Evolutionary conservation across 2,888 invertebrate genomes (phyloP), one percentile per base, ranked within the genome.

Genomic region (Chydorus sphaericus): DNA sequence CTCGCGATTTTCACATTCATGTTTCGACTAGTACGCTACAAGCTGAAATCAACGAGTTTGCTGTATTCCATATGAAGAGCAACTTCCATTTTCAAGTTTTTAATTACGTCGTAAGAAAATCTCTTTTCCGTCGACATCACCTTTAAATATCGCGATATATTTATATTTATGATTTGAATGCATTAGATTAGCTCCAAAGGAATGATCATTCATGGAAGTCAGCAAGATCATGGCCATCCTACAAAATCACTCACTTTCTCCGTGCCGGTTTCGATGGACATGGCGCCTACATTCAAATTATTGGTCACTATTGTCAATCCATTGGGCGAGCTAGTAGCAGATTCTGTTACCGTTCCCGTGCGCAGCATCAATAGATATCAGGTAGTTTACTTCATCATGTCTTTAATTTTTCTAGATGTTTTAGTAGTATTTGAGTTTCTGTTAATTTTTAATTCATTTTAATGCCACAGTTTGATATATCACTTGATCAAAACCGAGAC

Each of bases 401-500:
- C 16, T 44, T 8, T 26, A 26, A 2, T 16, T 26, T 23, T 26
- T 14, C 11, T 26, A 44, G 1, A 23, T 26, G 4, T 18, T 3
- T 44, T 10, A 33, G 29, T 28, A 3, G 11, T 14, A 49, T 3
- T 10, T 29, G 30, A 49, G 29, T n/a, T n/a, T n/a, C n/a, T n/a
- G n/a, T n/a, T n/a, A n/a, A n/a, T n/a, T n/a, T 76, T 33, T 33
- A 33, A 33, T 33, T 33, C 8, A 14, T 26, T 11, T 16, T 44
- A 8, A 2, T 44, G 23, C 14, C 33, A 44, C 62, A 75, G 71
- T 71, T 75, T 38, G 65, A 65, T 52, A 64, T 76, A 29, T 64
- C 65, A 30, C 65, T 78, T n/a, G 77, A 76, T 64, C 69, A 71
- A 51, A 72, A 73, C 16, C 77, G 77, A 64, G 77, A 77, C 62